Evolutionary conservation across 2,888 invertebrate genomes (phyloP).

Genomic region (Dicycla oo): DNA sequence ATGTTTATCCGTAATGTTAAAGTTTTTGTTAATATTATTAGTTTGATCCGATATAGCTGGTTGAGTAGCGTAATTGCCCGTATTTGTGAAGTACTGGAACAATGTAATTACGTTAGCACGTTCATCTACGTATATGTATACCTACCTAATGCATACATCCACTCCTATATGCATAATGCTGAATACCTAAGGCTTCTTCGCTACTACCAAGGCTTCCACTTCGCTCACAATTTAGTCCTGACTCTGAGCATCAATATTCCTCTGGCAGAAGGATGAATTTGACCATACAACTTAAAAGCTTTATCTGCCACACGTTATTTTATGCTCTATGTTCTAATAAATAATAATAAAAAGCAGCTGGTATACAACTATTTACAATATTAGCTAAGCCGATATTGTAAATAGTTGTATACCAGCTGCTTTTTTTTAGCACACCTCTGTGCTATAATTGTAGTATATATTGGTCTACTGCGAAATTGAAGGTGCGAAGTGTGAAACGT

Average conservation of each 20-base stretch:
- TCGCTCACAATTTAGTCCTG: neutral
- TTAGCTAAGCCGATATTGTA: too few species aligned
- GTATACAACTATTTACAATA: neutral
- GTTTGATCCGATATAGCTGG: slow-evolving; percentile 61
- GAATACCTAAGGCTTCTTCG: neutral
- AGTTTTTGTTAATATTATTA: slow-evolving; percentile 55
- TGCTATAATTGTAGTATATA: too few species aligned
- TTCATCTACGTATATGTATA: neutral
- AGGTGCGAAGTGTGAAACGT: too few species aligned
- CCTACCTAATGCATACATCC: neutral
- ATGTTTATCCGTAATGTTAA: slow-evolving; percentile 58
- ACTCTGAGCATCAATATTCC: slow-evolving; percentile 3
- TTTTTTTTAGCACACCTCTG: too few species aligned
- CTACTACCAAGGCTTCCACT: too few species aligned
- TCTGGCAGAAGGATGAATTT: neutral
- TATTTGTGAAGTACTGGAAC: slow-evolving; percentile 66
- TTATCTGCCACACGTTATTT: neutral
- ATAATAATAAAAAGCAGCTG: neutral
- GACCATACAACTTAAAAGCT: neutral
- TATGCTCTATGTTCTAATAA: neutral
- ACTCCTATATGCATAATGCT: neutral
- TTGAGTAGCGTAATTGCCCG: slow-evolving; percentile 63
- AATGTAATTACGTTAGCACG: slow-evolving; percentile 25
- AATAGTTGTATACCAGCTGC: too few species aligned
- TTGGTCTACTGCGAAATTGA: too few species aligned